phyloP scores from a whole-genome alignment of 2,113 vertebrate genomes.

The Nothocercus julius region DNA sequence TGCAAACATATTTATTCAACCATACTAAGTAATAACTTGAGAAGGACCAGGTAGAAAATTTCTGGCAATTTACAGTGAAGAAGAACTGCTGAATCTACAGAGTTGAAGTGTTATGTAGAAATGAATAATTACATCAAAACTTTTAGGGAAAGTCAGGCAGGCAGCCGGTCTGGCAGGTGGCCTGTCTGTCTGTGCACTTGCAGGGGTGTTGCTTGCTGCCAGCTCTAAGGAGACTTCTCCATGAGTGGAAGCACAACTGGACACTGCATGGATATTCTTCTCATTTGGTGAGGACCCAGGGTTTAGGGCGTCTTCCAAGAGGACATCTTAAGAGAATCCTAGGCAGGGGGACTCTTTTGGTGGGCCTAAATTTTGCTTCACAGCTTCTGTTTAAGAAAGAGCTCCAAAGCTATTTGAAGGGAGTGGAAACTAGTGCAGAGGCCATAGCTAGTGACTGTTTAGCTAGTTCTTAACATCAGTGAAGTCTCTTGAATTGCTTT shows the following conservation, averaged over 20 bases:
- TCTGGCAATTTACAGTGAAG: not conserved
- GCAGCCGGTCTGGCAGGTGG: not conserved
- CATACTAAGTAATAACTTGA: not conserved
- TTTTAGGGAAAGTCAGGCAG: not conserved
- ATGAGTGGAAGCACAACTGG: not conserved
- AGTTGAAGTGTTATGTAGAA: not conserved
- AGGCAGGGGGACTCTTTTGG: not conserved
- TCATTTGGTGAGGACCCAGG: not conserved
- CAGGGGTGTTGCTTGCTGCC: not conserved
- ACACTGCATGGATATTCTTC: not conserved
- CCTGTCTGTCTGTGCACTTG: not conserved
- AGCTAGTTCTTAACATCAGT: not conserved
- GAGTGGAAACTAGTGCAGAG: not conserved
- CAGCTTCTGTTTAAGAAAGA: not conserved
- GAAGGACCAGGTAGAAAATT: not conserved
- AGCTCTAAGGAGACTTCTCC: not conserved
- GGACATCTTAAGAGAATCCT: not conserved
- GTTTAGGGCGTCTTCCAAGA: not conserved
- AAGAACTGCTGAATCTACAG: not conserved
- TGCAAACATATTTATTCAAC: not conserved
- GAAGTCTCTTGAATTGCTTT: not conserved
- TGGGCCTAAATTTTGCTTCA: not conserved
- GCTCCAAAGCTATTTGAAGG: not conserved
- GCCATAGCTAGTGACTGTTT: not conserved
- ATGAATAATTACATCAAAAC: not conserved